Conservation (phyloP, 2,888 invertebrate genomes). For the Idaea aversata region DNA sequence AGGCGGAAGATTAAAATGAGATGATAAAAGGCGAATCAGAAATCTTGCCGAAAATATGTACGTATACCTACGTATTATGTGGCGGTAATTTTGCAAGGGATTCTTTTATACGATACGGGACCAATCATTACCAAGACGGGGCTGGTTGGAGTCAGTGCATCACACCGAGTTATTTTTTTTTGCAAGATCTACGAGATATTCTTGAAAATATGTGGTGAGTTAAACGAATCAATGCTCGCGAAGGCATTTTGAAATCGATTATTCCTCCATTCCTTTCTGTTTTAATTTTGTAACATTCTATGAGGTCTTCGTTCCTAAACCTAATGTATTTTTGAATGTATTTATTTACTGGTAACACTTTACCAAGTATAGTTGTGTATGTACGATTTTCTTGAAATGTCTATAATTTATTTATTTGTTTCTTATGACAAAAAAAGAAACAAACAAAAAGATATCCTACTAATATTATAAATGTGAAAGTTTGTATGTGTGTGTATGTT, state of each 20-base stretch:
- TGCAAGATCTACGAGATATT: constrained; percentile 68
- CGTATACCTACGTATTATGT: constrained; percentile 67
- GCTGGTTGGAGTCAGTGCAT: constrained; percentile 48
- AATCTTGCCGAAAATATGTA: constrained; percentile 76
- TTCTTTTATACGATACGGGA: constrained; percentile 71
- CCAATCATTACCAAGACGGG: constrained; percentile 66
- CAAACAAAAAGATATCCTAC: too few relatives aligned
- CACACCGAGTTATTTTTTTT: constrained; percentile 55
- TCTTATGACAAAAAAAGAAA: too few relatives aligned
- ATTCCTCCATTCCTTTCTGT: constrained; percentile 28
- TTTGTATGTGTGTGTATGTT: too few relatives aligned
- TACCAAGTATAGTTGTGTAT: too few relatives aligned
- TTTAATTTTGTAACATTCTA: constrained; percentile 34
- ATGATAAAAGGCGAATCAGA: constrained; percentile 71
- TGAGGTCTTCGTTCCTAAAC: constrained; percentile 20
- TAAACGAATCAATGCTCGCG: constrained; percentile 60
- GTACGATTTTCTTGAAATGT: too few relatives aligned
- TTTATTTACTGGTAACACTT: too few relatives aligned
- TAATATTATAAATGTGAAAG: too few relatives aligned
- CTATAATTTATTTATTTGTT: too few relatives aligned
- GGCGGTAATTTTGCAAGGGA: constrained; percentile 76
- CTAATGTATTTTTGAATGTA: constrained; percentile 22
- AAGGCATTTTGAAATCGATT: constrained; percentile 48
- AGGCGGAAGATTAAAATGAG: constrained; percentile 75
- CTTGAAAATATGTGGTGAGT: constrained; percentile 53